phyloP scores from a whole-genome alignment of 2,797 vertebrate species.

The Halcyon leucocephala region DNA sequence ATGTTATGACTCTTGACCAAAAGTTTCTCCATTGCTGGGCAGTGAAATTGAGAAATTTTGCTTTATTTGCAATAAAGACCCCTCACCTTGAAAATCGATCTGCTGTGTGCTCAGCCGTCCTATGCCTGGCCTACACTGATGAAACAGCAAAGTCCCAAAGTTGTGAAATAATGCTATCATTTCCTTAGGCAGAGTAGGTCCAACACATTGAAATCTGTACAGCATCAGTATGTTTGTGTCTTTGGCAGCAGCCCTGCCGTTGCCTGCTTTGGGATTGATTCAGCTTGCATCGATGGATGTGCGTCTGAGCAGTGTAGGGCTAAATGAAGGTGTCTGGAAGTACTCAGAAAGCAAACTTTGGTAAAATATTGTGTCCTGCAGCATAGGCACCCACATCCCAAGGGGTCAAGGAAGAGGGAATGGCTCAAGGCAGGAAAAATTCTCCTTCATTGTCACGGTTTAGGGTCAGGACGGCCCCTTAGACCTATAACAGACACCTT shows the following conservation, averaged over 20 bases:
- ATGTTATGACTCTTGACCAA: neutral
- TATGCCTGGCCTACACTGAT: fast-evolving
- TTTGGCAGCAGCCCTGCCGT: neutral
- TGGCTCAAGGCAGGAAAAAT: fast-evolving
- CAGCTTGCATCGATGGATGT: fast-evolving
- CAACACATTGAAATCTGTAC: neutral
- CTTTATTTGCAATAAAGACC: neutral
- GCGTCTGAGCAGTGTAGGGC: fast-evolving
- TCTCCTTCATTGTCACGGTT: neutral
- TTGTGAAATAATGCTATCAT: neutral
- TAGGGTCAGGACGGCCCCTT: too few relatives aligned
- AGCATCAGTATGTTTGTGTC: neutral
- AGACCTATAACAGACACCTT: too few relatives aligned
- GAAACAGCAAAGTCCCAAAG: neutral
- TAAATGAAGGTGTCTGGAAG: neutral
- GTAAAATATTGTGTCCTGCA: neutral
- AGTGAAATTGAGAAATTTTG: neutral
- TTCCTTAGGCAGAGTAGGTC: neutral
- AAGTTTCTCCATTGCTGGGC: neutral
- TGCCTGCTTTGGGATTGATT: fast-evolving
- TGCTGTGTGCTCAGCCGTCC: fast-evolving
- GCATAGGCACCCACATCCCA: fast-evolving
- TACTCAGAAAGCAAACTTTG: neutral
- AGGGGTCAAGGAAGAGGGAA: neutral
- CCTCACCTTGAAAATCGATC: neutral